These are phyloP conservation scores for Oreochromis mossambicus DNA, from an alignment of 2,797 vertebrate genomes.

Conservation along the genomic window DNA sequence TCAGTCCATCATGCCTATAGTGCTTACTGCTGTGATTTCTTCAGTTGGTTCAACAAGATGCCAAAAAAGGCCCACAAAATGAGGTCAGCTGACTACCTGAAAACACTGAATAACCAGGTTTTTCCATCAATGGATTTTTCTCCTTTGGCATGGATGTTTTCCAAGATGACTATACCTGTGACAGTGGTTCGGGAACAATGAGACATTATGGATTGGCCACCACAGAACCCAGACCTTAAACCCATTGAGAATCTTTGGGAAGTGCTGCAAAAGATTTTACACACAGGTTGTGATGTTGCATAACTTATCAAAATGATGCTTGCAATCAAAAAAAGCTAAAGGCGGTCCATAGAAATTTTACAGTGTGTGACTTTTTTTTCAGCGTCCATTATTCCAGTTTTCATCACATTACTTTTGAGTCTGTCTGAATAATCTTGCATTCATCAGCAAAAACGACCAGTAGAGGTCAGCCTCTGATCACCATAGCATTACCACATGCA, in stretches of 20 bases:
- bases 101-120: neutral
- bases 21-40: neutral
- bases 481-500: neutral
- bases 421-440: neutral
- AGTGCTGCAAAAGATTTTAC: neutral
- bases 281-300: neutral
- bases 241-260: neutral
- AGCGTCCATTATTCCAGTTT: neutral
- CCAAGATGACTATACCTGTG: neutral
- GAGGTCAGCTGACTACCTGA: neutral
- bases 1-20: neutral
- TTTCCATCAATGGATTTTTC: neutral
- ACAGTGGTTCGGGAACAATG: neutral
- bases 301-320: neutral
- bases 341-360: neutral
- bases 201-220: neutral
- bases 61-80: neutral
- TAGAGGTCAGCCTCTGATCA: slow-evolving; percentile 69
- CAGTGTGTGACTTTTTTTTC: neutral
- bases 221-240: neutral
- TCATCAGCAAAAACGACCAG: slow-evolving; percentile 26
- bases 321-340: neutral
- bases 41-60: neutral
- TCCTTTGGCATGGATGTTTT: neutral
- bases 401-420: neutral